Evolutionary conservation across 1,140 invertebrate species (phyloP).

Genomic region (Drosophila cardini): DNA sequence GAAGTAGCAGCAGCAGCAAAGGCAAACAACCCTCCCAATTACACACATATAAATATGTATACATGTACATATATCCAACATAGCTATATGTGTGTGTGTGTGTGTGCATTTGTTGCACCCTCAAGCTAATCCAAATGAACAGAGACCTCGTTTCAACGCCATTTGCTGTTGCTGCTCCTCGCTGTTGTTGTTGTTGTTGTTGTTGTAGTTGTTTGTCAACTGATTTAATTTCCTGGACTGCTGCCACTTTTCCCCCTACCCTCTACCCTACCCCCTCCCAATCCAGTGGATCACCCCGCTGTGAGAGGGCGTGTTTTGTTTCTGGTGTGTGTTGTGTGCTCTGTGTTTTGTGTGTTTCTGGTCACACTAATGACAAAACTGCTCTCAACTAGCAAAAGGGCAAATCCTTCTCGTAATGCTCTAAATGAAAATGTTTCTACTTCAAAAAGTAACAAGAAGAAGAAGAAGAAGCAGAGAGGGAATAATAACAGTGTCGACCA

Average conservation of each 20-base stretch:
- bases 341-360: constrained; percentile 23
- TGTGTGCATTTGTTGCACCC: constrained; percentile 35
- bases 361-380: constrained; percentile 67
- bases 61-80: not conserved
- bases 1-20: not conserved
- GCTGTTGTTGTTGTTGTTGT: constrained; percentile 40
- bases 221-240: constrained; percentile 77
- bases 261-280: not conserved
- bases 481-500: constrained; percentile 38
- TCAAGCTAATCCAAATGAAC: constrained; percentile 57
- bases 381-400: constrained; percentile 67
- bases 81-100: not conserved
- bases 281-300: constrained; percentile 49
- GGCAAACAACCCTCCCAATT: constrained; percentile 44
- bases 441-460: constrained; percentile 44
- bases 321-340: constrained; percentile 20
- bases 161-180: constrained; percentile 43
- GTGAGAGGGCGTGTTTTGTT: constrained; percentile 74
- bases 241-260: constrained; percentile 26
- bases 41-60: constrained; percentile 8
- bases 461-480: too few species aligned
- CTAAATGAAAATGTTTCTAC: constrained; percentile 65
- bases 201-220: constrained; percentile 73
- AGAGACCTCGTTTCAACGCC: constrained; percentile 42
- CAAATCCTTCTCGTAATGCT: constrained; percentile 42